phyloP scores from a whole-genome alignment of 2,888 invertebrate species.

The Nyleta sp. region DNA sequence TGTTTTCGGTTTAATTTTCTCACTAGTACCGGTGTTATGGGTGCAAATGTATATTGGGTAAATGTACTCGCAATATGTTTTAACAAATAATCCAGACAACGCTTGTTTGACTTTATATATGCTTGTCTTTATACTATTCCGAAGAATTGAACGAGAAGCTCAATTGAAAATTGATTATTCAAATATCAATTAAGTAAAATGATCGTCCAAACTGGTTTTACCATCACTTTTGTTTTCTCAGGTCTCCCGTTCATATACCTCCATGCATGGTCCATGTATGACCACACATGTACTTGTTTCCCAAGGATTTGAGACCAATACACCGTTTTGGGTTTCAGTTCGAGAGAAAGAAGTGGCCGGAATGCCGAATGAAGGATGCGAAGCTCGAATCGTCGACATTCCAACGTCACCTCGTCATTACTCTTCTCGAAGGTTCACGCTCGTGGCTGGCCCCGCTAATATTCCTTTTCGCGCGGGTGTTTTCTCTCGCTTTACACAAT shows the following conservation, averaged over 20 bases:
- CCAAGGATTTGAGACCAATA: not conserved
- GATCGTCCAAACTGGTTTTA: too few species aligned
- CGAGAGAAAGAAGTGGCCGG: slow-evolving; percentile 43
- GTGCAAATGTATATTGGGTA: too few species aligned
- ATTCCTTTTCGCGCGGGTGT: slow-evolving; percentile 60
- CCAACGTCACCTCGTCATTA: slow-evolving; percentile 67
- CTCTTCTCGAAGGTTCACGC: slow-evolving; percentile 63
- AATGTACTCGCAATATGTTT: too few species aligned
- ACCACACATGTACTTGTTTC: not conserved
- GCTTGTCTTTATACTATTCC: too few species aligned
- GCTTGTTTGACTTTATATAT: too few species aligned
- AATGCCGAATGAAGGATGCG: slow-evolving; percentile 65
- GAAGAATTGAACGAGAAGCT: too few species aligned
- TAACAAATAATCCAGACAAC: too few species aligned
- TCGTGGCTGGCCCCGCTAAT: slow-evolving; percentile 60
- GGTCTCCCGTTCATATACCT: not conserved
- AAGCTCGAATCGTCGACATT: slow-evolving; percentile 69
- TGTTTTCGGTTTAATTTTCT: too few species aligned
- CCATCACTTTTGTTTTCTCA: not conserved
- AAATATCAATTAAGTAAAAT: too few species aligned
- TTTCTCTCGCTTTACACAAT: slow-evolving; percentile 63
- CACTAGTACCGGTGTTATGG: too few species aligned
- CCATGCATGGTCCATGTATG: not conserved
- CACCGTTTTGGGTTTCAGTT: slow-evolving; percentile 20
- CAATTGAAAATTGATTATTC: too few species aligned